These are phyloP conservation scores for Bathynomus jamesi DNA, from an alignment of 1,140 invertebrate genomes.

Conservation along the genomic window DNA sequence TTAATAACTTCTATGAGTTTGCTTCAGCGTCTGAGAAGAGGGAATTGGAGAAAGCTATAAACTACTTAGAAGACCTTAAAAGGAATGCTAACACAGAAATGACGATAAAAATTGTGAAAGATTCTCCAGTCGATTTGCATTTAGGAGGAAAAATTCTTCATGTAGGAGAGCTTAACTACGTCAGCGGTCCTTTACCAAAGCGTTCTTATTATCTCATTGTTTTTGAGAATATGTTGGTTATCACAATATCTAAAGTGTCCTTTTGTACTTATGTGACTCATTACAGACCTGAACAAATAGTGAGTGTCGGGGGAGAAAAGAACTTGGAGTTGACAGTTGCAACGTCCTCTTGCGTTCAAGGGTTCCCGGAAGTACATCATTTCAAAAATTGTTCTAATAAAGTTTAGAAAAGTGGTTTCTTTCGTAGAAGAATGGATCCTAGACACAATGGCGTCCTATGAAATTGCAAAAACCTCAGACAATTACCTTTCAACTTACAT, in stretches of 20 bases:
- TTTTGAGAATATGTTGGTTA: background rate
- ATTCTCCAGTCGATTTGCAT: background rate
- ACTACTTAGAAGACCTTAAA: background rate
- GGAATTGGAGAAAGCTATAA: background rate
- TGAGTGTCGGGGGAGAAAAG: background rate
- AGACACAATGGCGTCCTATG: background rate
- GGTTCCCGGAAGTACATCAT: background rate
- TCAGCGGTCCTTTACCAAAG: background rate
- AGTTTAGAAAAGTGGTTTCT: background rate
- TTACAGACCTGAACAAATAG: background rate
- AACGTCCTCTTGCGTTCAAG: background rate
- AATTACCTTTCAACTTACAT: background rate
- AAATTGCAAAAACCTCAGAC: background rate
- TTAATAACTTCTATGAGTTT: background rate
- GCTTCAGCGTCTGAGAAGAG: background rate
- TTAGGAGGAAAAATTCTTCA: background rate
- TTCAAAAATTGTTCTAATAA: background rate
- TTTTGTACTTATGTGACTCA: background rate
- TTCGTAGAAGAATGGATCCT: background rate
- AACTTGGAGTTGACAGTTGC: background rate
- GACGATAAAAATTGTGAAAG: background rate
- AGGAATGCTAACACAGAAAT: background rate
- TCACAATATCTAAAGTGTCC: background rate
- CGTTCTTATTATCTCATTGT: background rate
- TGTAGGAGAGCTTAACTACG: background rate